phyloP scores from a whole-genome alignment of 2,797 vertebrate genomes.

The Poecilia gillii region DNA sequence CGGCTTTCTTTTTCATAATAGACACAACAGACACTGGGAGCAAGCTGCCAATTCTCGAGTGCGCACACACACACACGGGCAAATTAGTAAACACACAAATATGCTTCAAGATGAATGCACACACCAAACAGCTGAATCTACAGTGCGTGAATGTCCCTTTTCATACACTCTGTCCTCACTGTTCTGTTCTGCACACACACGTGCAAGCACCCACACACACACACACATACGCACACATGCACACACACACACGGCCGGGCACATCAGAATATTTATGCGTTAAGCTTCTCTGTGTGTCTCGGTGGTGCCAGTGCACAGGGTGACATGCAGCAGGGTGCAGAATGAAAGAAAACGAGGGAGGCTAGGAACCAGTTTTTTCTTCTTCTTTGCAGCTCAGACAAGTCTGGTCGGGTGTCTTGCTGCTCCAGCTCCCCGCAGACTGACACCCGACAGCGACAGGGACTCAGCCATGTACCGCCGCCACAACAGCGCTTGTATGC shows the following conservation, averaged over 20 bases:
- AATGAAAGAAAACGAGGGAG: slow-evolving; percentile 60
- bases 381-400: slow-evolving; percentile 43
- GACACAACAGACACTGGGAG: slow-evolving; percentile 71
- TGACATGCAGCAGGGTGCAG: slow-evolving; percentile 74
- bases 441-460: slow-evolving; percentile 63
- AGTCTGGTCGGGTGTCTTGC: slow-evolving; percentile 50
- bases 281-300: slow-evolving; percentile 64
- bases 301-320: slow-evolving; percentile 55
- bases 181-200: slow-evolving; percentile 21
- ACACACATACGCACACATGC: slow-evolving; percentile 9
- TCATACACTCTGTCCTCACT: slow-evolving; percentile 41
- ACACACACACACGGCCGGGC: slow-evolving; percentile 18
- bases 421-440: slow-evolving; percentile 64
- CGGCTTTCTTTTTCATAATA: slow-evolving; percentile 77
- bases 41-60: slow-evolving; percentile 61
- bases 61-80: slow-evolving; percentile 25
- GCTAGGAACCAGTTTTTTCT: slow-evolving; percentile 45
- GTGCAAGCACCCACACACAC: slow-evolving; percentile 24
- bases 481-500: slow-evolving; percentile 43
- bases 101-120: slow-evolving; percentile 64
- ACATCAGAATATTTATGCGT: slow-evolving; percentile 70
- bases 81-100: slow-evolving; percentile 36
- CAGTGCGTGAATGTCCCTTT: slow-evolving; percentile 55
- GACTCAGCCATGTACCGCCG: slow-evolving; percentile 59
- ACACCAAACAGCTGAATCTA: slow-evolving; percentile 68